Evolutionary conservation across 2,888 invertebrate species (phyloP).

Genomic region (Dryococelus australis): DNA sequence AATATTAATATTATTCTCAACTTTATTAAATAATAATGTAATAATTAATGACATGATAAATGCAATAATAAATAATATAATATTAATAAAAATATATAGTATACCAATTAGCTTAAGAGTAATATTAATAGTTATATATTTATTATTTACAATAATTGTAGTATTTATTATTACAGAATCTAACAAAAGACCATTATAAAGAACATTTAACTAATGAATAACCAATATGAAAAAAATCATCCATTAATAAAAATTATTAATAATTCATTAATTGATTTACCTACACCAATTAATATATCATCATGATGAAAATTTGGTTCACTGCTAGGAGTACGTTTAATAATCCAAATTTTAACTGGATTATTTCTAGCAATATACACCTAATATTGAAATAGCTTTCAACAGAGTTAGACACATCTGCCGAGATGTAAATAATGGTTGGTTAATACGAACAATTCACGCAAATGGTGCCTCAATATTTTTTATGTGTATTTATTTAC

Average conservation of each 20-base stretch:
- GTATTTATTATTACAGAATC: neutral
- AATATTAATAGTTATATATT: neutral
- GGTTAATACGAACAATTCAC: neutral
- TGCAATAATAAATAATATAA: neutral
- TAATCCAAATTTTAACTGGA: no score
- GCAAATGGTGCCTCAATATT: neutral
- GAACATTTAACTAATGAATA: no score
- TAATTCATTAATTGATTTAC: neutral
- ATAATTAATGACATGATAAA: neutral
- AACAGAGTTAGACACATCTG: neutral
- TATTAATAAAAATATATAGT: neutral
- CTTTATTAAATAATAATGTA: neutral
- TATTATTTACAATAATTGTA: neutral
- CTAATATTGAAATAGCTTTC: neutral
- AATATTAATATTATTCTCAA: neutral
- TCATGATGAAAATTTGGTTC: no score
- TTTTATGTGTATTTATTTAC: no score
- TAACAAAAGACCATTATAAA: neutral
- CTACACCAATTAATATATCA: neutral
- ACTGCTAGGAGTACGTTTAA: no score
- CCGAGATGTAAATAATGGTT: slow-evolving; percentile 9
- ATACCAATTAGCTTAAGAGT: neutral
- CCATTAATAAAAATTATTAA: no score
- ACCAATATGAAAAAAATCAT: neutral
- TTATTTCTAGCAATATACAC: no score